Base-by-base conservation (phyloP, 2,113 vertebrate species). In the Hepsetus odoe region DNA sequence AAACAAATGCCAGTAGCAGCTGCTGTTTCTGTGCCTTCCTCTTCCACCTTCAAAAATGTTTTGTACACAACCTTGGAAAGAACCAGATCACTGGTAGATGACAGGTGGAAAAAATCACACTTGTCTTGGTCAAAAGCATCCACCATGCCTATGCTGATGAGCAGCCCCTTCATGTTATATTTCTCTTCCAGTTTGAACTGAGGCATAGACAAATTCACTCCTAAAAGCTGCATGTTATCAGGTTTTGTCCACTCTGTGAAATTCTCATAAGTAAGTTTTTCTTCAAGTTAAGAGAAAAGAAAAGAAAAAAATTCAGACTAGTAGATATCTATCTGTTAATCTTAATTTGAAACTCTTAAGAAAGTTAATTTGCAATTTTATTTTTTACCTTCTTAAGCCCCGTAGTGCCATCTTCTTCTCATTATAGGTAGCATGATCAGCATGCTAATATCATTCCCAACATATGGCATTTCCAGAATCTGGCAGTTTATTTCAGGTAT, bases 371-470 rank as follows among this genome's bases (percentile, higher is more conserved):
- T n/a, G n/a, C 0, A 11, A 32, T 11, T 59, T 64, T 46, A 9
- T 24, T n/a, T 65, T 87, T 84, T 87, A 98, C 98, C 96, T 95
- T 90, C 85, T 95, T 91, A 86, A 99, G 90, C 62, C 96, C 97
- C 0, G 93, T 95, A 5, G 90, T 90, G 28, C 88, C 83, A 1
- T 97, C 95, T 46, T 95, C 93, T 0, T 90, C 0, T 91, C 86
- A 71, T 80, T 91, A n/a, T n/a, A 42, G 98, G 98, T 0, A 99
- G 91, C 74, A 98, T 86, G 87, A 99, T 93, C 64, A 98, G 87
- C 96, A 99, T 96, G 85, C 96, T 98, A 53, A 99, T 92, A 26
- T 96, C 95, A 40, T 95, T 95, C 51, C 94, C 95, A 62, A 90
- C 88, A 80, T 97, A 98, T 0, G 97, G 97, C 51, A 99, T 85